Evolutionary conservation across 2,797 vertebrate genomes (phyloP).

Genomic region (Lagorchestes hirsutus): DNA sequence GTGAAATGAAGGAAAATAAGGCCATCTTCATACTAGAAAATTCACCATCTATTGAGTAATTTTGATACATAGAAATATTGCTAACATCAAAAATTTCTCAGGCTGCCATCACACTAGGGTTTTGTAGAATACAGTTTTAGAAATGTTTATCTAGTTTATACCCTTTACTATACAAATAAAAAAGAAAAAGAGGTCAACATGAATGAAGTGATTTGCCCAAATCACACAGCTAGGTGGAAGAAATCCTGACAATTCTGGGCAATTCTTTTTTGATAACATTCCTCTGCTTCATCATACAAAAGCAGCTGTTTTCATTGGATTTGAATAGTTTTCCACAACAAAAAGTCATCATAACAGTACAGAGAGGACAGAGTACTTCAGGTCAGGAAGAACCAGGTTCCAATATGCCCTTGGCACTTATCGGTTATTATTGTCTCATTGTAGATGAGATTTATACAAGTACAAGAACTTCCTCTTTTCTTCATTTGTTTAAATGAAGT

Average conservation of each 20-base stretch:
- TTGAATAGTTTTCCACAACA: neutral
- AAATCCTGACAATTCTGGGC: neutral
- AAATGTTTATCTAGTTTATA: neutral
- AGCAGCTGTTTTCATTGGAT: neutral
- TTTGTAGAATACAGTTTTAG: neutral
- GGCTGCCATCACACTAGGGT: neutral
- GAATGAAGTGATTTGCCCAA: neutral
- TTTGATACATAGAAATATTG: neutral
- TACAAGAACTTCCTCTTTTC: neutral
- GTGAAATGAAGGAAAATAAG: neutral
- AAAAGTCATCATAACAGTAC: neutral
- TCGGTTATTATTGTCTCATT: neutral
- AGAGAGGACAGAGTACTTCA: neutral
- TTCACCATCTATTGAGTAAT: neutral
- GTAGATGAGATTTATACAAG: neutral
- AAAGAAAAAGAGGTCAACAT: neutral
- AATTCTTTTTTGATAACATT: neutral
- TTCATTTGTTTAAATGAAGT: no score
- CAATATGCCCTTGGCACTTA: neutral
- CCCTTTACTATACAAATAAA: neutral
- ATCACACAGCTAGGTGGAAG: neutral
- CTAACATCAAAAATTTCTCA: neutral
- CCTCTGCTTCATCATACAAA: neutral
- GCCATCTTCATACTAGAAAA: neutral
- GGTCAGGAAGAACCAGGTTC: neutral